Evolutionary conservation across 2,888 invertebrate species (phyloP), one percentile per base, ranked within the genome.

Genomic region (Drosophila tripunctata): DNA sequence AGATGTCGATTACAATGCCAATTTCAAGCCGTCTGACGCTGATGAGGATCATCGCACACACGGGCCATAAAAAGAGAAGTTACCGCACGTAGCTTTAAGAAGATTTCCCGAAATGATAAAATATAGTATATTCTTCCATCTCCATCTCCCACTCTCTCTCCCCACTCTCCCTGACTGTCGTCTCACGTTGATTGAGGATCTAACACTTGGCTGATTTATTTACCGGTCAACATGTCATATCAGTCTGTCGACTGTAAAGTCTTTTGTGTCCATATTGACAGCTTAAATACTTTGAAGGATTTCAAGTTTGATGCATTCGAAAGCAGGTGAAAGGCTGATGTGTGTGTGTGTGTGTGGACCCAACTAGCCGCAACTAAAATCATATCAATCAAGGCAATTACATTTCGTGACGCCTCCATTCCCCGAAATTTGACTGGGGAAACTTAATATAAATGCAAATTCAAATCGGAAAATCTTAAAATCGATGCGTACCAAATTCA

Each of bases 401-500:
- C 64, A 50, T 41, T 56, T 64, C 36, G 63, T 44, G 44, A 70
- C 62, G 51, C 77, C 54, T 64, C 10, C 35, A 48, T 47, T 40
- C 31, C 50, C 43, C 54, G 36, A 65, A 70, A 30, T 27, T 19
- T 10, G 10, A 27, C 27, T 10, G 10, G 27, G n/a, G 60, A 66
- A 78, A 86, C 67, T 77, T 83, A 86, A 81, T 81, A 83, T 81
- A 81, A 86, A 81, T 81, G 81, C 87, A 81, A 81, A 81, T 81
- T 77, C 47, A 51, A 72, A 78, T 67, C 56, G 50, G 48, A 51
- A 68, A 67, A 66, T 67, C 70, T 78, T 30, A 31, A 71, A 67
- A 66, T 64, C 65, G 65, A 70, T 83, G 81, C 87, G 87, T 83
- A 77, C 58, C 78, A 81, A 82, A 84, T 87, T 84, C 68, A 78